These are phyloP conservation scores for Trichogramma pretiosum DNA, from an alignment of 1,140 invertebrate genomes.

Conservation along the genomic window DNA sequence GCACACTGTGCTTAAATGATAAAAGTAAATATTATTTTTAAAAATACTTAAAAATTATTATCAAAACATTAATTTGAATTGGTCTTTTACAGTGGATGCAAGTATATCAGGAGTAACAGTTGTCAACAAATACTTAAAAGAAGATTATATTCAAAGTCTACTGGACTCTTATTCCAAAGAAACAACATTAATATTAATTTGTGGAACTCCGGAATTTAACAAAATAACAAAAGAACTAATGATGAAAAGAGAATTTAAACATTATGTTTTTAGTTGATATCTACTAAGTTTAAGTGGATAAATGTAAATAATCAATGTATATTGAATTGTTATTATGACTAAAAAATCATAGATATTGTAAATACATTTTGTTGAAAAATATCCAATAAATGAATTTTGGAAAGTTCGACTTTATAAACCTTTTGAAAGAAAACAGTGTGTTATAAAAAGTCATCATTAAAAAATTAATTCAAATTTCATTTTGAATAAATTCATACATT, in stretches of 20 bases:
- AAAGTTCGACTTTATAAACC: no score
- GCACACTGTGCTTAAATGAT: conserved; percentile 43
- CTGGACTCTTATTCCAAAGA: conserved; percentile 20
- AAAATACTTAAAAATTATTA: conserved; percentile 8
- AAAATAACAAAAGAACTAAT: conserved; percentile 21
- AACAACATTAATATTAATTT: conserved; percentile 35
- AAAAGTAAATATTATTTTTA: conserved; percentile 21
- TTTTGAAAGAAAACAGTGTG: no score
- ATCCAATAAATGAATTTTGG: no score
- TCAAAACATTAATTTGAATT: conserved; percentile 1
- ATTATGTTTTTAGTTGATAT: conserved; percentile 26
- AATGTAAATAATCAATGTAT: no score
- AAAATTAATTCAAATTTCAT: no score
- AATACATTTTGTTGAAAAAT: no score
- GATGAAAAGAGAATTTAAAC: conserved; percentile 23
- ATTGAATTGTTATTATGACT: no score
- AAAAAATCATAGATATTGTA: no score
- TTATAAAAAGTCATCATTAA: no score
- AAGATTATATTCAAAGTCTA: conserved; percentile 19
- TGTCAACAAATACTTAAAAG: conserved; percentile 22
- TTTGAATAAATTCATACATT: no score
- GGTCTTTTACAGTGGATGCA: conserved; percentile 17
- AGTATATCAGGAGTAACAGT: conserved; percentile 30
- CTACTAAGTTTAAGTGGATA: no score
- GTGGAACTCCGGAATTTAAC: conserved; percentile 36